phyloP scores from a whole-genome alignment of 1,140 invertebrate species.

The Druon quercuslanigerum region DNA sequence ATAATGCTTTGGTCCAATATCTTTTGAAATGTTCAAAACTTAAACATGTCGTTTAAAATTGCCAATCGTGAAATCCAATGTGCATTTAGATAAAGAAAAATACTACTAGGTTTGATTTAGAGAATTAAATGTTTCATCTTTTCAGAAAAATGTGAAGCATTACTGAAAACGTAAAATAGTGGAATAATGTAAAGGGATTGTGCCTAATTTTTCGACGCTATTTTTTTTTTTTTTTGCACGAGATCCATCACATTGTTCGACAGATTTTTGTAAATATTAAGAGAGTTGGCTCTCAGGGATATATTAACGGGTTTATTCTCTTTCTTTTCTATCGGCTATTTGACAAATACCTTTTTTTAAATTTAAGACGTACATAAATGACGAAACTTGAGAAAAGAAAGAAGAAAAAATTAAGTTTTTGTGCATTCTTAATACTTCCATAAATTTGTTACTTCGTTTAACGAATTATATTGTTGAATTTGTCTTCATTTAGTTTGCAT shows the following conservation, averaged over 20 bases:
- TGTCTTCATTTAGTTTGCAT: neutral
- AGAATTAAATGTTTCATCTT: neutral
- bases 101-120: neutral
- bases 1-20: neutral
- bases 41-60: neutral
- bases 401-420: neutral
- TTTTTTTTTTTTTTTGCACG: constrained; percentile 2
- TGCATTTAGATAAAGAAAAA: neutral
- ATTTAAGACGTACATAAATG: neutral
- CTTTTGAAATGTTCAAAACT: neutral
- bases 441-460: neutral
- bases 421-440: neutral
- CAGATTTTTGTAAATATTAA: neutral
- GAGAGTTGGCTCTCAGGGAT: constrained; percentile 17
- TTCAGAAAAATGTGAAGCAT: neutral
- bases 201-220: constrained; percentile 1
- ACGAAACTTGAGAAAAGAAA: neutral
- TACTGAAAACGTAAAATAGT: neutral
- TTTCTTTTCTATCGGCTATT: neutral
- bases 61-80: neutral
- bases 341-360: neutral
- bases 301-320: neutral
- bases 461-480: neutral
- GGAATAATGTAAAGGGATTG: neutral
- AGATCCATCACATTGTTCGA: neutral